These are phyloP conservation scores for Mechanitis mazaeus DNA, from an alignment of 2,888 invertebrate genomes.

Conservation along the genomic window DNA sequence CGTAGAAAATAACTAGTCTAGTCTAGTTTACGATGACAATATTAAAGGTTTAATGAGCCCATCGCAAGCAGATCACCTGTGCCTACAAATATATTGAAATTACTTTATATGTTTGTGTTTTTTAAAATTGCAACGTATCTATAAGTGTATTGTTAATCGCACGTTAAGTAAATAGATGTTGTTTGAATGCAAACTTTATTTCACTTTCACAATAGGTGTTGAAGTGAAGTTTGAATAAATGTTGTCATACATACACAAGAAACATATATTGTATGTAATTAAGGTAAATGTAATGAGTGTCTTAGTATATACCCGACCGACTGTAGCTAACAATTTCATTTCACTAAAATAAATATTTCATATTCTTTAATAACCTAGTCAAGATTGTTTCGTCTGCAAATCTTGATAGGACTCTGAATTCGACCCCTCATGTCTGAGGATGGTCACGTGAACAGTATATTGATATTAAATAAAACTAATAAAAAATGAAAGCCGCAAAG, in stretches of 20 bases:
- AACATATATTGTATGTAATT: slow-evolving; percentile 26
- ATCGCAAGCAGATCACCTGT: slow-evolving; percentile 40
- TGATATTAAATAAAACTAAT: too few relatives aligned
- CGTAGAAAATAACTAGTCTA: slow-evolving; percentile 8
- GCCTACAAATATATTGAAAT: slow-evolving; percentile 41
- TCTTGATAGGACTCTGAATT: too few relatives aligned
- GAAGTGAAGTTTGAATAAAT: slow-evolving; percentile 39
- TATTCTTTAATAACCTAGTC: too few relatives aligned
- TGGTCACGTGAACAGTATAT: too few relatives aligned
- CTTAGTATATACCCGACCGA: slow-evolving; percentile 44
- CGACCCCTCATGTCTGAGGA: too few relatives aligned
- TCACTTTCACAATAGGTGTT: slow-evolving; percentile 23
- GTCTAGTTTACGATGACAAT: slow-evolving; percentile 27
- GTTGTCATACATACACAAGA: slow-evolving; percentile 30
- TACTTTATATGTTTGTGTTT: slow-evolving; percentile 9
- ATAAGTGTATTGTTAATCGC: background rate
- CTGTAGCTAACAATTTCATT: slow-evolving; percentile 45
- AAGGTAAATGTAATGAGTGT: slow-evolving; percentile 51
- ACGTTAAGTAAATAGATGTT: slow-evolving; percentile 39
- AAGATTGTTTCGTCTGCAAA: too few relatives aligned
- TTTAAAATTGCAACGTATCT: background rate
- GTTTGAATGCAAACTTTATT: slow-evolving; percentile 37
- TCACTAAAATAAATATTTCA: background rate
- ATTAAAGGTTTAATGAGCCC: slow-evolving; percentile 21
- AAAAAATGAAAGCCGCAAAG: too few relatives aligned